These are phyloP conservation scores for Arrhamphus sclerolepis DNA, from an alignment of 2,797 vertebrate genomes.

Conservation along the genomic window DNA sequence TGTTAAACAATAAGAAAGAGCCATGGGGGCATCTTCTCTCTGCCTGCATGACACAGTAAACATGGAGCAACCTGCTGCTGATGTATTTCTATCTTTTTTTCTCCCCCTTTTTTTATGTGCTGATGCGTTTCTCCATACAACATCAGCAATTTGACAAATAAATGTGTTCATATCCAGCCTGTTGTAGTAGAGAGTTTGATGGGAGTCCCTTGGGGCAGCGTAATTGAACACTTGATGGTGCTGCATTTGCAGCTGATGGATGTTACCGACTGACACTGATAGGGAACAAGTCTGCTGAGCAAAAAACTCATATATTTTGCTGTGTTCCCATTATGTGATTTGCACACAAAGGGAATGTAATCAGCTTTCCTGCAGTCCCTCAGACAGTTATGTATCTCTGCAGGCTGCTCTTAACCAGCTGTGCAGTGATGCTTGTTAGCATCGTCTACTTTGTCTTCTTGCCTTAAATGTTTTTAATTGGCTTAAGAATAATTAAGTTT, in stretches of 20 bases:
- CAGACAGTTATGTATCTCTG: constrained; percentile 53
- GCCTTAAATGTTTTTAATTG: constrained; percentile 58
- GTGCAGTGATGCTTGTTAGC: constrained; percentile 50
- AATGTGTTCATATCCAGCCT: constrained; percentile 52
- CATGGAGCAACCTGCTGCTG: constrained; percentile 56
- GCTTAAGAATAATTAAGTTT: constrained; percentile 54
- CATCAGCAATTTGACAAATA: constrained; percentile 74
- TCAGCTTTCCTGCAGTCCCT: constrained; percentile 48
- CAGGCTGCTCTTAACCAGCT: constrained; percentile 70
- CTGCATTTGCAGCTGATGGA: constrained; percentile 70
- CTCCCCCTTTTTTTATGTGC: constrained; percentile 19
- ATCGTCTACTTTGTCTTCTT: constrained; percentile 36
- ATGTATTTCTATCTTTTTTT: constrained; percentile 36
- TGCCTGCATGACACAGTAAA: constrained; percentile 52
- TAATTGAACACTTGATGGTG: constrained; percentile 75
- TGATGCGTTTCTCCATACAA: constrained; percentile 59
- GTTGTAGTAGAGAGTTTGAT: constrained; percentile 37
- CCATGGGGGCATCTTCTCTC: constrained; percentile 52
- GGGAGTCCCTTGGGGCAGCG: constrained; percentile 57
- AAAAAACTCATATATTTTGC: constrained; percentile 56
- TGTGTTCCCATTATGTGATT: constrained; percentile 60
- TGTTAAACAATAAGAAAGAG: constrained; percentile 68
- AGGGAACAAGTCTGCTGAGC: constrained; percentile 40
- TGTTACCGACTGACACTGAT: constrained; percentile 57
- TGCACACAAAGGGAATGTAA: constrained; percentile 56